These are phyloP conservation scores for Creontiades dilutus DNA, from an alignment of 2,888 invertebrate species.

Conservation along the genomic window DNA sequence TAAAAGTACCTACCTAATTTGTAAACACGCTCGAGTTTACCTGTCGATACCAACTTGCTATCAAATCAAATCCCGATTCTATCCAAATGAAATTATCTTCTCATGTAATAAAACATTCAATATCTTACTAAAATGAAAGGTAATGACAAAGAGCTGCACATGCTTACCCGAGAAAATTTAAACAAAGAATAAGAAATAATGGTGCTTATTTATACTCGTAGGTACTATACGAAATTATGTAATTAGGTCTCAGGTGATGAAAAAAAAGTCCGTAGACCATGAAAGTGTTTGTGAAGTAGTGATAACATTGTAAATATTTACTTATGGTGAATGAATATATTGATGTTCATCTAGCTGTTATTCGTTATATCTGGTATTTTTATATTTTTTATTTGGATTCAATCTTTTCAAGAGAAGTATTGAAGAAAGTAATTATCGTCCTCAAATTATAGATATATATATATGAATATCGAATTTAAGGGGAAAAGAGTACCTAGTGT, in stretches of 20 bases:
- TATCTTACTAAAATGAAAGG: conserved; percentile 8
- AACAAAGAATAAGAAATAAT: conserved; percentile 44
- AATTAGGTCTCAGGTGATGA: conserved; percentile 4
- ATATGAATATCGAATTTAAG: conserved; percentile 18
- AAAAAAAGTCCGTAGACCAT: neutral
- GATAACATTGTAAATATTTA: conserved; percentile 48
- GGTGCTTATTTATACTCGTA: conserved; percentile 50
- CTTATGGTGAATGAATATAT: conserved; percentile 33
- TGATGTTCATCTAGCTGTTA: conserved; percentile 49
- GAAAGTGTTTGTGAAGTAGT: conserved; percentile 43
- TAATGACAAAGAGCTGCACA: conserved; percentile 58
- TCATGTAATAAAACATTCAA: neutral
- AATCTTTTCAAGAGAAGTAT: neutral
- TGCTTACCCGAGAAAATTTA: conserved; percentile 47
- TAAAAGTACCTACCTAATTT: neutral
- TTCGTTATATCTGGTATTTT: conserved; percentile 43
- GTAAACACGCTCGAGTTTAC: neutral
- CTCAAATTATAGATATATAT: conserved; percentile 42
- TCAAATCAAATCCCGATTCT: neutral
- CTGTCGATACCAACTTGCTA: neutral
- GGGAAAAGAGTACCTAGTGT: conserved; percentile 1
- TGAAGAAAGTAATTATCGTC: conserved; percentile 35
- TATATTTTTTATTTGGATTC: conserved; percentile 43
- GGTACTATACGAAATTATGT: conserved; percentile 43
- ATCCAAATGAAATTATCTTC: neutral